Evolutionary conservation across 37 sponge, comb jelly and placozoan species (phyloP), one percentile per base, ranked within the genome.

Genomic region (Ianthella basta): DNA sequence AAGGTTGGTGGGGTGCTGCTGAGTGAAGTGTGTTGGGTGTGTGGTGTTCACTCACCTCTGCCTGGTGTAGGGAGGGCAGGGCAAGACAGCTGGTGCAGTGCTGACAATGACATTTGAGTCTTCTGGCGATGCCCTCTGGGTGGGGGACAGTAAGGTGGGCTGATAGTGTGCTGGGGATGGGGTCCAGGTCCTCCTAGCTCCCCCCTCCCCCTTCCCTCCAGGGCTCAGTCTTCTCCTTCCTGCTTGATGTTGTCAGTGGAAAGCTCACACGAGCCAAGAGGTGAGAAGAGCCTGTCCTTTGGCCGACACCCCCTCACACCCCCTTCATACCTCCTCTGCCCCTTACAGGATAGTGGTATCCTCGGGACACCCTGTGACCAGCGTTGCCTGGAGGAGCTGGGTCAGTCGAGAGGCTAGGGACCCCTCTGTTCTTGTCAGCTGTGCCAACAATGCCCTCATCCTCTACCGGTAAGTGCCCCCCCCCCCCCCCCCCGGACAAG

Each of bases 361-460:
- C 24, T 80, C 82, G 54, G 92, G 92, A 4, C 70, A 78, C 56
- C 80, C 66, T 61, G 89, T 96, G 23, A 94, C 92, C 23, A 88
- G 70, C 33, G 88, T 96, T 35, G 84, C 92, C 0, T 89, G 87
- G 82, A 88, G 96, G 10, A 91, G 94, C 24, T 96, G 96, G 96
- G 81, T 91, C 81, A 96, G 87, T 83, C 84, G 96, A 27, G 96
- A 96, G 60, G 96, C 94, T 4, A 69, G 94, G 4, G 94, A 96
- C 64, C 96, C 96, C 23, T 88, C 91, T 24, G 87, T 96, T 27
- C 92, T 96, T 0, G 81, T 96, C 61, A 93, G 92, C 1, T 84
- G 87, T 75, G 79, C 84, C 15, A 84, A 89, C 53, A 79, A 85
- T 60, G 21, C 44, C 50, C 89, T 96, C 24, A 35, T 92, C 3